phyloP scores from a whole-genome alignment of 2,888 invertebrate genomes.

The Pocota personata region DNA sequence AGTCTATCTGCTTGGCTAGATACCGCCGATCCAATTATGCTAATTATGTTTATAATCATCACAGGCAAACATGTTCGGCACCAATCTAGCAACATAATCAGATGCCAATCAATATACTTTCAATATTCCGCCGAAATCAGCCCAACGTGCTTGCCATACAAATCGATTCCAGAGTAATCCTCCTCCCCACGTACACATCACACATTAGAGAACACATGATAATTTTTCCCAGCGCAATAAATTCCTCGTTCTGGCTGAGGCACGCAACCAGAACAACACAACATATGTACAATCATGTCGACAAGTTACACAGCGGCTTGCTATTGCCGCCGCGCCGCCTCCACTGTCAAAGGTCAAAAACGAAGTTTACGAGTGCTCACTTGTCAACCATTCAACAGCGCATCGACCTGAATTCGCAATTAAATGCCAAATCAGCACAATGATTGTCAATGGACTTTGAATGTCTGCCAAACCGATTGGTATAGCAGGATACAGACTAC shows the following conservation, averaged over 20 bases:
- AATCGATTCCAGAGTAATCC: not conserved
- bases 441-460: constrained; percentile 44
- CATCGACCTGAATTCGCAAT: constrained; percentile 69
- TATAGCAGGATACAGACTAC: not conserved
- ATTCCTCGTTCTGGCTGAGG: not conserved
- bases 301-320: constrained; percentile 45
- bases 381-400: constrained; percentile 62
- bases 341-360: constrained; percentile 58
- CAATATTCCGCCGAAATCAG: constrained; percentile 22
- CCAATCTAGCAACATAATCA: constrained; percentile 49
- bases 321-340: not conserved
- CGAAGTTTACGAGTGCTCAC: constrained; percentile 59
- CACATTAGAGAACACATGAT: constrained; percentile 7
- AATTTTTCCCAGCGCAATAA: constrained; percentile 38
- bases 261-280: constrained; percentile 1
- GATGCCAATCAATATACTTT: constrained; percentile 38
- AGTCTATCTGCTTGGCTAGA: constrained; percentile 32
- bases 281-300: constrained; percentile 42
- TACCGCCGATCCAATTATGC: constrained; percentile 52
- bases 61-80: constrained; percentile 26
- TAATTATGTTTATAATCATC: constrained; percentile 54
- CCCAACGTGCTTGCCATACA: constrained; percentile 12
- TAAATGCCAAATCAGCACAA: constrained; percentile 69
- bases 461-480: constrained; percentile 3
- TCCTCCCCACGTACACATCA: not conserved